Evolutionary conservation across 2,113 vertebrate genomes (phyloP), one percentile per base, ranked within the genome.

Genomic region (Upupa epops): DNA sequence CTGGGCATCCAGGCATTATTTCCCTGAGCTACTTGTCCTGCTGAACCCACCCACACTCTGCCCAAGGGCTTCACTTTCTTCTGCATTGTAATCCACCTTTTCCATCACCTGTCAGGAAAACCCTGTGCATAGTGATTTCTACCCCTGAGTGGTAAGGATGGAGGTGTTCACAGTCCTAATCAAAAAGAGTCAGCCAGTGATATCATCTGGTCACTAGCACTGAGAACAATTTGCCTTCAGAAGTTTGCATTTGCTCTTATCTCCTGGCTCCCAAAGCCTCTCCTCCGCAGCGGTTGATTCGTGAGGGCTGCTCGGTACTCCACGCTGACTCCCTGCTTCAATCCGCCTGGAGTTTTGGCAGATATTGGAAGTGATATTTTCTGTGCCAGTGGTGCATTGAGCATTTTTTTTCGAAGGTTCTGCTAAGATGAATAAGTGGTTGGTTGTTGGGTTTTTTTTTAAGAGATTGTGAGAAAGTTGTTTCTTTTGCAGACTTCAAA

Each of bases 61-160:
- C 2, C 24, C 6, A 26, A 63, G 15, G 37, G 28, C 37, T 87
- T 42, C 0, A 0, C 20, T 58, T 40, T 21, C 37, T 6, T 13
- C 16, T 29, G 42, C 32, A 31, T 28, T 8, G 0, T 20, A 22
- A 72, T 17, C 55, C 58, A 13, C 17, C 55, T 34, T 60, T 49
- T 64, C n/a, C 42, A 12, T 73, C 42, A 15, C 11, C 28, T 59
- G 24, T 10, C 0, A 1, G 58, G 58, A 73, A 58, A 65, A 16
- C 11, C 24, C 17, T 42, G 22, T 22, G 36, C 5, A 4, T 8
- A 6, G 7, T 9, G 4, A 40, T 37, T 83, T 49, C 73, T 46
- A 56, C 52, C n/a, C n/a, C n/a, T 1, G 28, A 63, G 11, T 15
- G 15, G 31, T 0, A 0, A 77, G 45, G 21, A 64, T 31, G 14